These are phyloP conservation scores for Tadarida brasiliensis DNA, from an alignment of 2,797 vertebrate species.

Conservation along the genomic window DNA sequence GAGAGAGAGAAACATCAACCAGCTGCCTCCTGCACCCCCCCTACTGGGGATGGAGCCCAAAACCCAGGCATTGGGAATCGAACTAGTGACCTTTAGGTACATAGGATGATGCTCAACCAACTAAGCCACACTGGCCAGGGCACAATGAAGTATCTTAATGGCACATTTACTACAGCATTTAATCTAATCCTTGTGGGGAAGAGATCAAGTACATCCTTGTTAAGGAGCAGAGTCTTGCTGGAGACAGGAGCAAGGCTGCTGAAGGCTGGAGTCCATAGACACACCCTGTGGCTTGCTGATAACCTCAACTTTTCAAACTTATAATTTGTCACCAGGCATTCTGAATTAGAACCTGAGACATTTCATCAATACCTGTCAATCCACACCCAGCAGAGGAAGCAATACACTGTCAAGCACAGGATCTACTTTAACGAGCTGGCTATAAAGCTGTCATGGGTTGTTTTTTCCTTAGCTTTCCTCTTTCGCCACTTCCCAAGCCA, in stretches of 20 bases:
- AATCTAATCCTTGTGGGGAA: constrained; percentile 57
- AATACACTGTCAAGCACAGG: constrained; percentile 51
- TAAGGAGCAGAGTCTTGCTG: constrained; percentile 14
- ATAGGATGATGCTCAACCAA: background rate
- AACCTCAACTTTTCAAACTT: constrained; percentile 64
- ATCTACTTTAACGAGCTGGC: constrained; percentile 60
- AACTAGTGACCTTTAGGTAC: background rate
- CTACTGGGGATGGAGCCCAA: background rate
- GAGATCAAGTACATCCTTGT: constrained; percentile 62
- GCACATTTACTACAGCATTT: constrained; percentile 67
- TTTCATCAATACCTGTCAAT: constrained; percentile 74
- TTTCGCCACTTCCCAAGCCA: constrained; percentile 64
- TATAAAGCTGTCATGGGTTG: constrained; percentile 64
- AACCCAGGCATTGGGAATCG: background rate
- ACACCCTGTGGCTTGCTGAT: constrained; percentile 40
- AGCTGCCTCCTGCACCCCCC: background rate
- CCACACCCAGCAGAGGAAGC: constrained; percentile 68
- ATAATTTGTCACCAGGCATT: constrained; percentile 63
- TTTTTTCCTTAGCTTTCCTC: constrained; percentile 63
- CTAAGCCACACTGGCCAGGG: background rate
- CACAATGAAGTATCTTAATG: constrained; percentile 63
- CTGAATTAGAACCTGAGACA: constrained; percentile 63
- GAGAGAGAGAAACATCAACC: background rate
- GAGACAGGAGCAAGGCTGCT: background rate
- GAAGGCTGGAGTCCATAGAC: background rate